phyloP scores from a whole-genome alignment of 2,113 vertebrate genomes.

The Poeciliopsis retropinna region DNA sequence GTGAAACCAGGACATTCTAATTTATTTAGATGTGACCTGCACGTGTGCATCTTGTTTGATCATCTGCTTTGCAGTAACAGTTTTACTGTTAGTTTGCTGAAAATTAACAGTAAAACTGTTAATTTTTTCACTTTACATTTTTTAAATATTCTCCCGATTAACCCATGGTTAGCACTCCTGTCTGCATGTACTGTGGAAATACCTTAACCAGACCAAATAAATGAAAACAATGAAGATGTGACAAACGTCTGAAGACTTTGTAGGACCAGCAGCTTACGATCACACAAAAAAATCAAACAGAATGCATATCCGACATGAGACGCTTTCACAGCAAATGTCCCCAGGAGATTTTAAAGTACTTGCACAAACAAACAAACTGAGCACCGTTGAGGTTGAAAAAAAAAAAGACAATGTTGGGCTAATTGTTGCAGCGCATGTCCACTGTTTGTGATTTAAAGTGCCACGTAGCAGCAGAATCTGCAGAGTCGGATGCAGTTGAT shows the following conservation, averaged over 20 bases:
- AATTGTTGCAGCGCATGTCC: not conserved
- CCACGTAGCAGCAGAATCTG: constrained; percentile 1
- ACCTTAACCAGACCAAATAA: constrained; percentile 5
- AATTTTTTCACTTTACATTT: no score
- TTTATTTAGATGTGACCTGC: no score
- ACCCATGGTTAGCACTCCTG: not conserved
- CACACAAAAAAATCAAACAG: constrained; percentile 4
- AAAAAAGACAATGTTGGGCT: not conserved
- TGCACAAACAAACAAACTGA: constrained; percentile 54
- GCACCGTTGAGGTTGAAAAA: constrained; percentile 47
- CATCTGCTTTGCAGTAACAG: no score
- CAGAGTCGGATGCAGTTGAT: constrained; percentile 1
- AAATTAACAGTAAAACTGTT: no score
- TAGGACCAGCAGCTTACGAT: constrained; percentile 15
- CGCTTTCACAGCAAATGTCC: not conserved
- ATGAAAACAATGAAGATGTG: not conserved
- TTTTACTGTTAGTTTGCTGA: no score
- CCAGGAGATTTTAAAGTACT: constrained; percentile 26
- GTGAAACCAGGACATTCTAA: no score
- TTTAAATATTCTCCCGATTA: not conserved
- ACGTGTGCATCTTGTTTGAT: no score
- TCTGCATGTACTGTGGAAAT: constrained; percentile 39
- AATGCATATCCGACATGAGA: not conserved
- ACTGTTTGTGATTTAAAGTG: not conserved
- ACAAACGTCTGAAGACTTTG: constrained; percentile 15